Percentiles rank a stretch among this genome's conserved stretches.
Evolutionary conservation across 2,888 invertebrate species (phyloP).

Genomic region (Chouioia cunea): DNA sequence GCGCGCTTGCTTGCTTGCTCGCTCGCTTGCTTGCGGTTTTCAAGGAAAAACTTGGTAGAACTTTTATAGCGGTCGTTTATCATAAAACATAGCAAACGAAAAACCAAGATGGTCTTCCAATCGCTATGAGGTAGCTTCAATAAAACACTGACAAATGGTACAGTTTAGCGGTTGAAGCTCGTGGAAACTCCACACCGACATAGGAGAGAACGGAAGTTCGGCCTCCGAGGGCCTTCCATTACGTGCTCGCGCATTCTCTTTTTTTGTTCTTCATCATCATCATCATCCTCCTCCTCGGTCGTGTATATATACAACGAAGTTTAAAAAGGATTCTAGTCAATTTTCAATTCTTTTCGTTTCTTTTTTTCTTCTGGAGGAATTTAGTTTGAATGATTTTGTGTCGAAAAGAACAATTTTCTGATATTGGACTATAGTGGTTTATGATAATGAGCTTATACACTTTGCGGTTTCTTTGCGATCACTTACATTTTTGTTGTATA

Average conservation of each 20-base stretch:
- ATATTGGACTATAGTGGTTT: no score
- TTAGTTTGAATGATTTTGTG: no score
- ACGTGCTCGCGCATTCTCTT: slow-evolving; percentile 41
- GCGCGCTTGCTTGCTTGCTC: slow-evolving; percentile 5
- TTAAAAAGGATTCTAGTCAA: slow-evolving; percentile 3
- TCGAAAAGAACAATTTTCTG: no score
- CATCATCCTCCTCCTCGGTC: not conserved
- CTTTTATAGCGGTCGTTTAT: slow-evolving; percentile 28
- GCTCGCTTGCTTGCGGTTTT: no score
- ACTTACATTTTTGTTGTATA: no score
- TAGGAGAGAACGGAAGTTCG: slow-evolving; percentile 57
- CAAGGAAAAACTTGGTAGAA: not conserved
- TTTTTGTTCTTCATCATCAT: not conserved
- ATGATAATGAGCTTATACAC: no score
- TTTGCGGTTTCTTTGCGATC: no score
- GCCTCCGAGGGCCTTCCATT: slow-evolving; percentile 51
- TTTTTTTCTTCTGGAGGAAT: no score
- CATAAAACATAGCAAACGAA: slow-evolving; percentile 22
- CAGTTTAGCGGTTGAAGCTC: slow-evolving; percentile 49
- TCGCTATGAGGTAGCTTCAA: slow-evolving; percentile 35
- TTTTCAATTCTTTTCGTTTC: not conserved
- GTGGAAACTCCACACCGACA: not conserved
- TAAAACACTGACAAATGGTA: slow-evolving; percentile 51
- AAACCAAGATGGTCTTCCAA: not conserved
- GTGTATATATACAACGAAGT: not conserved